These are phyloP conservation scores for Anhinga rufa DNA, from an alignment of 2,113 vertebrate species.

Conservation along the genomic window DNA sequence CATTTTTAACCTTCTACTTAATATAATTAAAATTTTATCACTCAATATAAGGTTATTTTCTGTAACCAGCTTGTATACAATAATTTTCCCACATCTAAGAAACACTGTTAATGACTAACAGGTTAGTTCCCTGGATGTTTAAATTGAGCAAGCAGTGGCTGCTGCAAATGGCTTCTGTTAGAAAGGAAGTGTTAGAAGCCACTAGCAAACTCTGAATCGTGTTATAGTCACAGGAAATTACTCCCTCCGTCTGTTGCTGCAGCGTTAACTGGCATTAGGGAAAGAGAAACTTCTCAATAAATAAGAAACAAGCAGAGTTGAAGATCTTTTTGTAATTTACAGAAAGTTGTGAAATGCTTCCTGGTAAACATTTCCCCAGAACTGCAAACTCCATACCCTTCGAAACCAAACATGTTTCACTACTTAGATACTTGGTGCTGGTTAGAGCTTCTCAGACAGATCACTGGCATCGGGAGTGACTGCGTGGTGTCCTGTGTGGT, in stretches of 20 bases:
- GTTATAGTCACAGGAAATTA: background rate
- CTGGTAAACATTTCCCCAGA: background rate
- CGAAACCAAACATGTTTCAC: background rate
- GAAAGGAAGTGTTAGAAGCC: background rate
- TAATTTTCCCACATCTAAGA: background rate
- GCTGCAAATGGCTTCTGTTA: background rate
- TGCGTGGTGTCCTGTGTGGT: background rate
- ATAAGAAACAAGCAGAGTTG: background rate
- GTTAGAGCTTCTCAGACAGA: background rate
- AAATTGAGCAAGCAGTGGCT: background rate
- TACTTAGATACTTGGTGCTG: background rate
- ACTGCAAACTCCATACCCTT: background rate
- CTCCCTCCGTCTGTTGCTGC: background rate
- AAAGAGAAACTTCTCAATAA: background rate
- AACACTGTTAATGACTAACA: background rate
- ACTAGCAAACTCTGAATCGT: background rate
- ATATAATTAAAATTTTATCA: background rate
- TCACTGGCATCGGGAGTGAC: background rate
- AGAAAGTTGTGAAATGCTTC: constrained; percentile 41
- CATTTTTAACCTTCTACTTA: background rate
- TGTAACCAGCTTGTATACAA: background rate
- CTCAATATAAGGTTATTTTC: background rate
- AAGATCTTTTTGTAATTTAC: background rate
- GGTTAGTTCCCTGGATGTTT: background rate
- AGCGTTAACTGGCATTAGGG: background rate